Evolutionary conservation across 1,140 invertebrate genomes (phyloP), one percentile per base, ranked within the genome.

Genomic region (Bombus huntii): DNA sequence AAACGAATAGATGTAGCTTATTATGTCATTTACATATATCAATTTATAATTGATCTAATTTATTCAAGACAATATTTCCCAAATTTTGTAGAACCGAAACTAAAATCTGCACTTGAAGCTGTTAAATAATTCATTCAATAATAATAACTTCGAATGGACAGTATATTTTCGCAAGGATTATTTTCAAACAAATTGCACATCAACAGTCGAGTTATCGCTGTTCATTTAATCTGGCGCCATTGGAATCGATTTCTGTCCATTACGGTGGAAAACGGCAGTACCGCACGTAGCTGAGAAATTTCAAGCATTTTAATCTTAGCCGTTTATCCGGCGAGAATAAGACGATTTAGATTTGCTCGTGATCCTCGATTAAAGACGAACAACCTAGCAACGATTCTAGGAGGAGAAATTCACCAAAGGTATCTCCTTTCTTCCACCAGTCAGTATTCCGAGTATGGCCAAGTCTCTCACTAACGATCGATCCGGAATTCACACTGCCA

Each of bases 401-500:
- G 2, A 81, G n/a, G 70, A 47, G 81, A 81, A 84, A 81, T 75
- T 84, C 78, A 68, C 44, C 66, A 25, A 68, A 44, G 73, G 72
- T 89, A 80, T 87, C 88, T 72, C 71, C 62, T 73, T 53, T 81
- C 47, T 79, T 77, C 57, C 44, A 8, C n/a, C 57, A 1, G 47
- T 18, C 47, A 53, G 47, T 53, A 28, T 71, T 62, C 13, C 34
- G 47, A 37, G 15, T 22, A 74, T 42, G 59, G 75, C 71, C n/a
- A 81, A 78, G 72, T 81, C 76, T 84, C 81, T 81, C 68, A 31
- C 81, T 89, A 90, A 90, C 85, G 88, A 84, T 86, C 89, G 89
- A 90, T 89, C 65, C 79, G 81, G 62, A 83, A 87, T 75, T 82
- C 85, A 13, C 68, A 57, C 28, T 13, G 59, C 59, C 44, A 81